Evolutionary conservation across 2,888 invertebrate genomes (phyloP).

Genomic region (Dryocosmus kuriphilus): DNA sequence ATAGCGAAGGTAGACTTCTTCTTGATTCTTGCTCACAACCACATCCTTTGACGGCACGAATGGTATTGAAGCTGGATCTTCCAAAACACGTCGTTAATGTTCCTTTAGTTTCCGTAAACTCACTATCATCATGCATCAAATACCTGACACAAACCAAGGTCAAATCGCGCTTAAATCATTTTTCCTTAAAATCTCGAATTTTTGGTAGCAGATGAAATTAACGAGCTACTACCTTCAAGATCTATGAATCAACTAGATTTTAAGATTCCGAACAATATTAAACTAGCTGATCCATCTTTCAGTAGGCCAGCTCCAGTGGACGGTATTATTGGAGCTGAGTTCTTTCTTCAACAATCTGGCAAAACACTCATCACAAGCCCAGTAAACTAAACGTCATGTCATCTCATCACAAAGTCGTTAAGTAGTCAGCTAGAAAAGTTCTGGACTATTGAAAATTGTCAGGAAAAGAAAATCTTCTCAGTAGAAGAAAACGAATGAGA

Average conservation of each 20-base stretch:
- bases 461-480: too few species aligned
- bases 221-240: too few species aligned
- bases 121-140: background rate
- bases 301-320: background rate
- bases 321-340: background rate
- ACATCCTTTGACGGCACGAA: background rate
- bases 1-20: background rate
- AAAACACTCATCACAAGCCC: too few species aligned
- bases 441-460: too few species aligned
- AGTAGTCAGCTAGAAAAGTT: too few species aligned
- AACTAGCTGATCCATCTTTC: slow-evolving; percentile 24
- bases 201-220: background rate
- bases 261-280: background rate
- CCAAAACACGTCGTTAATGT: background rate
- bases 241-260: too few species aligned
- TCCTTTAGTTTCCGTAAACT: background rate
- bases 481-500: too few species aligned
- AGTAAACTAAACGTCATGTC: too few species aligned
- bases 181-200: background rate
- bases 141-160: background rate
- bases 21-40: slow-evolving; percentile 7
- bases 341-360: background rate
- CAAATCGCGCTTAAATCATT: background rate
- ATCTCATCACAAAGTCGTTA: too few species aligned
- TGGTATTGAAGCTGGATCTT: background rate